phyloP scores from a whole-genome alignment of 1,140 invertebrate genomes.

The Agraylea sexmaculata region DNA sequence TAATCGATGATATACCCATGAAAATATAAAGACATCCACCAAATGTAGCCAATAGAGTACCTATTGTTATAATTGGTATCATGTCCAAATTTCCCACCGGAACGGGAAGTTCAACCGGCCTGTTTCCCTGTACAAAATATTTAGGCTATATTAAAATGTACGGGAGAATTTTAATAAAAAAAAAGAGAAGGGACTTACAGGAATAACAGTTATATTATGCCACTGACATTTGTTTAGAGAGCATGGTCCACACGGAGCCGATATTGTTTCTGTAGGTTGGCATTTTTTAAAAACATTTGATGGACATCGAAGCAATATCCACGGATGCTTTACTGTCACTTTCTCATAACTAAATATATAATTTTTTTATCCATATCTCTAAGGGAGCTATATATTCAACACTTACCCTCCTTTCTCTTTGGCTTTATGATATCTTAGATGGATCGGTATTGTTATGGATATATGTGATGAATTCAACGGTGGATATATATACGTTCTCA shows the following conservation, averaged over 20 bases:
- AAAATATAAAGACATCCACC: constrained; percentile 32
- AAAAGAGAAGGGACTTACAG: constrained; percentile 22
- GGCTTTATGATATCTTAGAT: constrained; percentile 31
- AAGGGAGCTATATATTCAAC: background rate
- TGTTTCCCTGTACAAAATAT: constrained; percentile 28
- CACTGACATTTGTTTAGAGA: constrained; percentile 24
- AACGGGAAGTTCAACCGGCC: constrained; percentile 26
- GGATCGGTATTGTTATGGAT: constrained; percentile 27
- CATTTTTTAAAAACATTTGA: constrained; percentile 23
- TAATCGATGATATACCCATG: too few relatives aligned
- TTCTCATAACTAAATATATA: constrained; percentile 24
- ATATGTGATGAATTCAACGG: constrained; percentile 18
- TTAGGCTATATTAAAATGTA: constrained; percentile 10
- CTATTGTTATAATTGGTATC: constrained; percentile 27
- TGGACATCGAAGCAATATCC: constrained; percentile 25
- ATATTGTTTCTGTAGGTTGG: constrained; percentile 9
- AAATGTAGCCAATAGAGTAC: constrained; percentile 30
- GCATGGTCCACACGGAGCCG: constrained; percentile 24
- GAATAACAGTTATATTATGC: constrained; percentile 28
- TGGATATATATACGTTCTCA: constrained; percentile 26
- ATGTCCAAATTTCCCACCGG: constrained; percentile 33
- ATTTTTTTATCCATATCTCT: constrained; percentile 5
- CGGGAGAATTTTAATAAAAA: background rate
- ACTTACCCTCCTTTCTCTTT: constrained; percentile 28
- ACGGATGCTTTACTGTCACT: constrained; percentile 26